Evolutionary conservation across 2,888 invertebrate genomes (phyloP).

Genomic region (Idaea straminata): DNA sequence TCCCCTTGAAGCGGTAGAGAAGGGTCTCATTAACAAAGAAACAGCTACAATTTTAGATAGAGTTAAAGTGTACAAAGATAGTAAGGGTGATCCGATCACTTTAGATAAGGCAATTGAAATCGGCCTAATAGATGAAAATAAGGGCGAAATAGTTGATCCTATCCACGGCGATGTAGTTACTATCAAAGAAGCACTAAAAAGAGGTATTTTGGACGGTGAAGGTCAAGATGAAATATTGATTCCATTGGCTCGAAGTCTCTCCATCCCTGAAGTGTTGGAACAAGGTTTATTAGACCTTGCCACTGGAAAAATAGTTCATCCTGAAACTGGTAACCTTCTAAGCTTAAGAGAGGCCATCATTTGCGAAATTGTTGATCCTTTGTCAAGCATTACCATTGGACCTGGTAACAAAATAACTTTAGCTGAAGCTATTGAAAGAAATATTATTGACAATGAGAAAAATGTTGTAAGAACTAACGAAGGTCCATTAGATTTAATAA

Average conservation of each 20-base stretch:
- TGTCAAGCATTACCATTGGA: conserved; percentile 84
- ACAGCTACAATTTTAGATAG: conserved; percentile 86
- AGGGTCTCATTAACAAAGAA: conserved; percentile 87
- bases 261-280: conserved; percentile 90
- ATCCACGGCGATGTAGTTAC: conserved; percentile 88
- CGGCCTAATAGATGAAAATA: conserved; percentile 85
- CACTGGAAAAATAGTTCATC: conserved; percentile 89
- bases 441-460: conserved; percentile 85
- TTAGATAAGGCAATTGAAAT: conserved; percentile 87
- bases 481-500: conserved; percentile 83
- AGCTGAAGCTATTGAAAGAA: conserved; percentile 86
- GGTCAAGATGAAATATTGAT: conserved; percentile 88
- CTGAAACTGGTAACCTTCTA: conserved; percentile 90
- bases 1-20: conserved; percentile 88
- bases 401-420: conserved; percentile 84
- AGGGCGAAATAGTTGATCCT: conserved; percentile 91
- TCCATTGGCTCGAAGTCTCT: conserved; percentile 89
- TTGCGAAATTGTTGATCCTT: conserved; percentile 92
- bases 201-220: conserved; percentile 89
- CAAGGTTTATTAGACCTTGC: conserved; percentile 91
- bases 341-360: conserved; percentile 91
- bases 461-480: conserved; percentile 83
- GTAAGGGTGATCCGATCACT: conserved; percentile 82
- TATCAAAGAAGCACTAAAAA: conserved; percentile 90
- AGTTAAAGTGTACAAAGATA: conserved; percentile 78